Percentiles rank a stretch among this genome's conserved stretches.
phyloP scores from a whole-genome alignment of 2,888 invertebrate genomes.

The Hydriomena furcata region DNA sequence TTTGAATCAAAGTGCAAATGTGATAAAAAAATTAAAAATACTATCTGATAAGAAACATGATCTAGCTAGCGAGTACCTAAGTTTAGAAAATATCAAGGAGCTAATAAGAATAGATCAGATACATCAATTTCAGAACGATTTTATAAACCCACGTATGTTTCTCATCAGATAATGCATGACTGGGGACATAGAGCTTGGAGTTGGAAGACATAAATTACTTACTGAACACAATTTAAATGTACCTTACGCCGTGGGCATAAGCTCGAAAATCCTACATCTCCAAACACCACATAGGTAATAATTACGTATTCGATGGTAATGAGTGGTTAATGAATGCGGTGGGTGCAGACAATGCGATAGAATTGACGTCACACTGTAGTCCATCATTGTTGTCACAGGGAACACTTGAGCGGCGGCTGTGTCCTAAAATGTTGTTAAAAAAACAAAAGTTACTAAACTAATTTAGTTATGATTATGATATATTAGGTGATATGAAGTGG shows the following conservation, averaged over 20 bases:
- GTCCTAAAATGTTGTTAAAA: conserved; percentile 75
- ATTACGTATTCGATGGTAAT: conserved; percentile 9
- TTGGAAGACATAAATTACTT: not conserved
- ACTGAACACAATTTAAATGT: conserved; percentile 3
- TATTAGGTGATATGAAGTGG: not conserved
- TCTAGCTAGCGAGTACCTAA: too few species aligned
- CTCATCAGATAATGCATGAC: conserved; percentile 6
- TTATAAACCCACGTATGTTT: not conserved
- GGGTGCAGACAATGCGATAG: conserved; percentile 48
- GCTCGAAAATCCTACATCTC: conserved; percentile 6
- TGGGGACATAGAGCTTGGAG: conserved; percentile 9
- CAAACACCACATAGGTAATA: conserved; percentile 11
- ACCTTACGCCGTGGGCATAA: not conserved
- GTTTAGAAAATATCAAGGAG: too few species aligned
- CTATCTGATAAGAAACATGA: not conserved
- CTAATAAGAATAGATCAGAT: too few species aligned
- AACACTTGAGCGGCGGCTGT: conserved; percentile 71
- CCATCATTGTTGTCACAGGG: conserved; percentile 72
- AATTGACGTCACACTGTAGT: conserved; percentile 52
- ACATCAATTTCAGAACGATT: not conserved
- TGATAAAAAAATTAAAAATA: not conserved
- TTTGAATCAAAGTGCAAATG: too few species aligned
- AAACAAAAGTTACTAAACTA: conserved; percentile 39
- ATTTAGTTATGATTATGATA: conserved; percentile 4
- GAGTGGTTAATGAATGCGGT: conserved; percentile 27